A percentile compares a stretch with the other conserved stretches of the same genome.
Conservation (phyloP, 2,113 vertebrate species). For the Catharus minimus region DNA sequence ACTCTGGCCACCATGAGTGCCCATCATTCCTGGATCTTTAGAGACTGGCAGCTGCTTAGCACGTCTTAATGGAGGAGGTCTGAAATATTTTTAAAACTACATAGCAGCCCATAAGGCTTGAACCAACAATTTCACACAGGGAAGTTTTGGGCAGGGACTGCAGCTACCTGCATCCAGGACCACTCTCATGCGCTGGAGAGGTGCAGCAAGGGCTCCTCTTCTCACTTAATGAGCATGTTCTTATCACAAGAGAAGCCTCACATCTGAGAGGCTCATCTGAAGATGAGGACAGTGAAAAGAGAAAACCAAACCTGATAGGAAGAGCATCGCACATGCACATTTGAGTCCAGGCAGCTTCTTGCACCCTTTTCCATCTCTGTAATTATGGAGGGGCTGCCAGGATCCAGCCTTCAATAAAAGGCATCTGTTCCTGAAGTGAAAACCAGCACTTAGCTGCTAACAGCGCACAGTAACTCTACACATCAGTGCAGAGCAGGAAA, state of each 20-base stretch:
- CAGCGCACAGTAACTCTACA: slow-evolving; percentile 11
- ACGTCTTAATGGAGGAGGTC: background rate
- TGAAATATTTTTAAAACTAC: background rate
- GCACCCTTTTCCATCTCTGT: background rate
- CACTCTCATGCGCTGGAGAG: background rate
- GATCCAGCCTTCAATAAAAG: slow-evolving; percentile 24
- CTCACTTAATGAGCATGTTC: accelerated
- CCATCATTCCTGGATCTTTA: background rate
- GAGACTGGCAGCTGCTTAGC: background rate
- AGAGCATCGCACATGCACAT: accelerated
- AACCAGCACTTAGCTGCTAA: slow-evolving; percentile 2
- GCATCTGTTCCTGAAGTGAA: slow-evolving; percentile 28
- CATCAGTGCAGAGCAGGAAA: slow-evolving; percentile 33
- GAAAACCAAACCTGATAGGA: background rate
- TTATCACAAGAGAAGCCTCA: background rate
- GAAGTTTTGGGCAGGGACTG: background rate
- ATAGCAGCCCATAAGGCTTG: background rate
- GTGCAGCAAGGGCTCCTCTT: background rate
- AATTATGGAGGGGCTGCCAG: background rate
- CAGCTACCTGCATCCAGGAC: background rate
- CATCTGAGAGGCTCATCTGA: background rate
- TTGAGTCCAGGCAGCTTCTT: background rate
- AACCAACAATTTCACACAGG: background rate
- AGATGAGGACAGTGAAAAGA: background rate
- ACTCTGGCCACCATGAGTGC: background rate